These are phyloP conservation scores for Plebejus melissa DNA, from an alignment of 2,888 invertebrate genomes.

Conservation along the genomic window DNA sequence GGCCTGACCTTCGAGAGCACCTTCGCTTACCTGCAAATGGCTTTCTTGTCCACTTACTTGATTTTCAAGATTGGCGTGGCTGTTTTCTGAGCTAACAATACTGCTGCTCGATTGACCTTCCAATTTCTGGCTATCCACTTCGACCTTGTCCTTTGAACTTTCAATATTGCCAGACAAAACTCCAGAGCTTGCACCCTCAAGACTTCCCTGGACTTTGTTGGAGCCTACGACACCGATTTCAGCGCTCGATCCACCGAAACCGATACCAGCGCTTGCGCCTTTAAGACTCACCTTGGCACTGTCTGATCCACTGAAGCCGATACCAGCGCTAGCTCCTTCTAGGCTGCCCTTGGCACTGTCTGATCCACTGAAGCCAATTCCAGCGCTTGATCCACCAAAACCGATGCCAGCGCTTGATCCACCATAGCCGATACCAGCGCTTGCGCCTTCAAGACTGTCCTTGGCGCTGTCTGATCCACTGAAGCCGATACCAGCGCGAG, in stretches of 20 bases:
- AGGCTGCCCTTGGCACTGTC: too few relatives aligned
- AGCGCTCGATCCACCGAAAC: conserved; percentile 30
- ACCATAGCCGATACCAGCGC: too few relatives aligned
- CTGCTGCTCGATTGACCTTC: conserved; percentile 1
- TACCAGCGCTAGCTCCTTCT: too few relatives aligned
- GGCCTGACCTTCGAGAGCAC: too few relatives aligned
- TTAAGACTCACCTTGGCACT: background rate
- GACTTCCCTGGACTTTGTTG: background rate
- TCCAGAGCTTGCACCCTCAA: background rate
- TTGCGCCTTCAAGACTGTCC: background rate
- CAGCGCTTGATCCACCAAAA: too few relatives aligned
- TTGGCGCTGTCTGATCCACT: background rate
- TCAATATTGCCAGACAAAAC: conserved; percentile 2
- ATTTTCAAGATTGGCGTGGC: background rate
- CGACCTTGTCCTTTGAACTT: background rate
- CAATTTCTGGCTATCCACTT: background rate
- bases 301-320: conserved; percentile 30
- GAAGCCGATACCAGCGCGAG: background rate
- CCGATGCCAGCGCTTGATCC: too few relatives aligned
- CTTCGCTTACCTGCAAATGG: background rate
- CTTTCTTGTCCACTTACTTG: conserved; percentile 2
- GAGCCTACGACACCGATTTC: background rate
- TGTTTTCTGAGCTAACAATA: background rate
- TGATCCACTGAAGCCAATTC: too few relatives aligned
- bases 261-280: conserved; percentile 14